phyloP scores from a whole-genome alignment of 2,888 invertebrate species.

The Xanthorhoe spadicearia region DNA sequence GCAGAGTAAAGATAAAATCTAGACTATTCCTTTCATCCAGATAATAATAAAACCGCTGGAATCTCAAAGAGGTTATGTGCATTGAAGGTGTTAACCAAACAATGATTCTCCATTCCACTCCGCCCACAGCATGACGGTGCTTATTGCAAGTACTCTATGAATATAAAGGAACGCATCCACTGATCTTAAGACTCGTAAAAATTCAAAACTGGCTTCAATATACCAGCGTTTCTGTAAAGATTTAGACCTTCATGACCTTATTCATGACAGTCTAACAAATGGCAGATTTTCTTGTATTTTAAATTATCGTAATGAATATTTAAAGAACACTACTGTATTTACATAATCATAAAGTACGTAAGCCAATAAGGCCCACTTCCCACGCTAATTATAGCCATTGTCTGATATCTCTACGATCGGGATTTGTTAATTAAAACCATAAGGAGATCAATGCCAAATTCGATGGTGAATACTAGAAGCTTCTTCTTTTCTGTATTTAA shows the following conservation, averaged over 20 bases:
- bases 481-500: background rate
- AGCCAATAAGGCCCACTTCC: slow-evolving; percentile 35
- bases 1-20: background rate
- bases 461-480: slow-evolving; percentile 2
- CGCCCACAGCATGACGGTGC: slow-evolving; percentile 19
- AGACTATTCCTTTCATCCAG: background rate
- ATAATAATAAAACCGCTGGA: background rate
- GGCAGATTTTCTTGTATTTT: no score
- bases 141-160: slow-evolving; percentile 4
- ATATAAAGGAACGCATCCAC: no score
- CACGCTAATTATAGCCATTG: slow-evolving; percentile 44
- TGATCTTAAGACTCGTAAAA: no score
- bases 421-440: slow-evolving; percentile 26
- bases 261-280: no score
- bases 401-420: slow-evolving; percentile 24
- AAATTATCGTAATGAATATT: background rate
- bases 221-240: no score
- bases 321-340: slow-evolving; percentile 1
- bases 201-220: no score
- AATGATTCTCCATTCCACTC: slow-evolving; percentile 28
- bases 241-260: no score
- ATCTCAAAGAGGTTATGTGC: slow-evolving; percentile 1
- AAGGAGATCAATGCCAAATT: slow-evolving; percentile 27
- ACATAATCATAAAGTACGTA: slow-evolving; percentile 11
- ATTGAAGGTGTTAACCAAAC: slow-evolving; percentile 26